Evolutionary conservation across 2,888 invertebrate species (phyloP).

Genomic region (Nomada hirtipes): DNA sequence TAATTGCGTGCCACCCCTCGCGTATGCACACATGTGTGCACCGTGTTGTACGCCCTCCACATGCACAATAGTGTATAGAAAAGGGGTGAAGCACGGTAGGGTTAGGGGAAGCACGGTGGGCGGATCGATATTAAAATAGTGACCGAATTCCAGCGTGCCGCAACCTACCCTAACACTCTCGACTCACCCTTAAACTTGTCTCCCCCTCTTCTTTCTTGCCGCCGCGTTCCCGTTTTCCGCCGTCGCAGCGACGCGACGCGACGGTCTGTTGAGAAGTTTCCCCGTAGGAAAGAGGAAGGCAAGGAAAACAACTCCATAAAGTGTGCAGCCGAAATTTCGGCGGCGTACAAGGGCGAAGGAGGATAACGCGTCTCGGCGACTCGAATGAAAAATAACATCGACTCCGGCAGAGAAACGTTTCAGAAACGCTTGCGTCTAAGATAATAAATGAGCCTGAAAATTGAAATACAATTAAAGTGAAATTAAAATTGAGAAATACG

Average conservation of each 20-base stretch:
- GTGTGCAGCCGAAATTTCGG: conserved; percentile 62
- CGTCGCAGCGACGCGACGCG: conserved; percentile 31
- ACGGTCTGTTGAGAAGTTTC: conserved; percentile 62
- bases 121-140: conserved; percentile 84
- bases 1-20: background rate
- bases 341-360: conserved; percentile 2
- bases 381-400: conserved; percentile 57
- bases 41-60: conserved; percentile 14
- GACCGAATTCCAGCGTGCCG: conserved; percentile 83
- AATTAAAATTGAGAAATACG: background rate
- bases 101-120: conserved; percentile 60
- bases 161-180: conserved; percentile 82
- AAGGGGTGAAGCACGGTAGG: conserved; percentile 8
- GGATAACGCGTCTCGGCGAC: conserved; percentile 24
- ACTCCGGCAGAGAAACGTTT: conserved; percentile 27
- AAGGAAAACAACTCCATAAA: conserved; percentile 69
- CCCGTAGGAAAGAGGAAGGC: conserved; percentile 53
- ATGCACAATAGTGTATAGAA: background rate
- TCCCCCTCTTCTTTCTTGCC: conserved; percentile 32
- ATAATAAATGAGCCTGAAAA: background rate
- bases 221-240: conserved; percentile 33
- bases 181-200: conserved; percentile 70
- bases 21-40: conserved; percentile 11
- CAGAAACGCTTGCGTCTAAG: conserved; percentile 20
- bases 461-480: background rate